Evolutionary conservation across 1,140 invertebrate genomes (phyloP).

Genomic region (Agraylea sexmaculata): DNA sequence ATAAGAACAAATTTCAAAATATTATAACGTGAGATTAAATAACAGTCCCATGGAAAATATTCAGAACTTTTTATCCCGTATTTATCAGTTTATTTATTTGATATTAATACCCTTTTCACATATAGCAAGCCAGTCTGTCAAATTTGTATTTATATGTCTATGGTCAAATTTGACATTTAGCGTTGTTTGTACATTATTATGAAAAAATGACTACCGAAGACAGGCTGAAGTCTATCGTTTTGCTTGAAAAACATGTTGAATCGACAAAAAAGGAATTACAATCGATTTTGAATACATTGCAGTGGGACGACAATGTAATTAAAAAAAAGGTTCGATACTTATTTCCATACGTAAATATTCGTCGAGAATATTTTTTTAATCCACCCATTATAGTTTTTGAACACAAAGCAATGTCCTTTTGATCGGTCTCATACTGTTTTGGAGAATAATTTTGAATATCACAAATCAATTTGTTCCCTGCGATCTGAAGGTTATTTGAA

Average conservation of each 20-base stretch:
- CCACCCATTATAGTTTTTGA: not conserved
- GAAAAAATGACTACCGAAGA: conserved; percentile 5
- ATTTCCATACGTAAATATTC: no score
- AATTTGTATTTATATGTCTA: no score
- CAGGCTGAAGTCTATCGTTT: conserved; percentile 13
- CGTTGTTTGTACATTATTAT: no score
- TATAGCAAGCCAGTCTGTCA: no score
- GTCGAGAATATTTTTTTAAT: not conserved
- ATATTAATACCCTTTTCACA: no score
- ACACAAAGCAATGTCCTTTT: conserved; percentile 11
- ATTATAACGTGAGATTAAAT: no score
- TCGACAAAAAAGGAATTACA: conserved; percentile 8
- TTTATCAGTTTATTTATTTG: no score
- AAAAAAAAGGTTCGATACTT: conserved; percentile 12
- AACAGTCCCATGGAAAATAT: no score
- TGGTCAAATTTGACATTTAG: no score
- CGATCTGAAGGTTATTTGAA: not conserved
- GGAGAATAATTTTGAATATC: conserved; percentile 6
- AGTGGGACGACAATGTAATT: conserved; percentile 11
- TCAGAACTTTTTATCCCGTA: no score
- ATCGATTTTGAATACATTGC: conserved; percentile 11
- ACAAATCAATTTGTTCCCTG: conserved; percentile 5
- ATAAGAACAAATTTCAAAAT: no score
- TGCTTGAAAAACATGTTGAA: conserved; percentile 8
- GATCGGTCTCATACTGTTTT: conserved; percentile 12